Evolutionary conservation across 2,113 vertebrate genomes (phyloP).

Genomic region (Prunella fulvescens): DNA sequence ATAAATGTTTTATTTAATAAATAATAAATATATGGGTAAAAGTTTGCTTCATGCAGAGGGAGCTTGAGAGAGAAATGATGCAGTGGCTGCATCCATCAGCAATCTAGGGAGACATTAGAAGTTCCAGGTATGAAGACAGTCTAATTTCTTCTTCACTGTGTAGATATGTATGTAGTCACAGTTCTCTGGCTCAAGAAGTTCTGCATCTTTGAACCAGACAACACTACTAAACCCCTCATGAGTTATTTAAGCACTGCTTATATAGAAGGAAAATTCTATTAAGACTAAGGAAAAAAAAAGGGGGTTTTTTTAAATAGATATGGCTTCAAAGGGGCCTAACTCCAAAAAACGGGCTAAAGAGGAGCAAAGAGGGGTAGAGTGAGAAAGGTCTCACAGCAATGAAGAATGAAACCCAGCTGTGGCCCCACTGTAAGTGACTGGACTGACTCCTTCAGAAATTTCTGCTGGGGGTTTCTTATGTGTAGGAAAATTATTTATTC

Average conservation of each 20-base stretch:
- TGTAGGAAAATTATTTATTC: background rate
- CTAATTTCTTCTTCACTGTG: background rate
- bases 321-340: background rate
- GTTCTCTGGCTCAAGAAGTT: background rate
- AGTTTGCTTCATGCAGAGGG: background rate
- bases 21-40: background rate
- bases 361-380: background rate
- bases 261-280: background rate
- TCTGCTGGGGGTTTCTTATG: background rate
- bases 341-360: background rate
- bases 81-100: background rate
- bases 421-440: background rate
- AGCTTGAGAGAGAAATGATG: background rate
- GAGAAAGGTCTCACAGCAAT: background rate
- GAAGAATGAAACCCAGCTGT: background rate
- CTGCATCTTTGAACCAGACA: background rate
- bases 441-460: background rate
- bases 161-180: background rate
- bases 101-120: background rate
- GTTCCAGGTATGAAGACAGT: background rate
- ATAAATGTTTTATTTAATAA: constrained; percentile 9
- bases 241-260: background rate
- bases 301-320: too few relatives aligned
- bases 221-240: background rate
- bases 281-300: too few relatives aligned